Evolutionary conservation across 2,797 vertebrate species (phyloP), one percentile per base, ranked within the genome.

Genomic region (Channallabes apus): DNA sequence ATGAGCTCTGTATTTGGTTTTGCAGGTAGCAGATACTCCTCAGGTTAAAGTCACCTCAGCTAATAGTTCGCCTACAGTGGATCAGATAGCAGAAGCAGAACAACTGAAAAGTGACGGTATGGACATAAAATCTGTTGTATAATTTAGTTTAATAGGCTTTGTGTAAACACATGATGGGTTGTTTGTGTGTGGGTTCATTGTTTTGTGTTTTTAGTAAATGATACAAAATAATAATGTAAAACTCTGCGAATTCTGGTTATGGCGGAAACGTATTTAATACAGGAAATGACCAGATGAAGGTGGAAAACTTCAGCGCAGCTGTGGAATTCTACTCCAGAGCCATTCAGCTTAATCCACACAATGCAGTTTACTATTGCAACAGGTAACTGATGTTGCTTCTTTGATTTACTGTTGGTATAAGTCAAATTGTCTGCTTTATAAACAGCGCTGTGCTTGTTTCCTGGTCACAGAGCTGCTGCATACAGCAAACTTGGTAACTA

Each of bases 251-350:
- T 73, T 73, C 71, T 73, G 71, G 2, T 51, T 24, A 22, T 46
- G 46, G n/a, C 2, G 58, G 58, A 20, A 38, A 69, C 6, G 2
- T 79, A 24, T 86, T 75, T n/a, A 3, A 1, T 80, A 9, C 82
- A 99, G 98, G 98, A 4, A 99, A 99, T 0, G 97, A 99, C 78
- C 97, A 99, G 58, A 99, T 99, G 98, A 99, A 97, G 87, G 94
- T 95, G 22, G 98, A 99, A 12, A 98, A 99, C 90, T 99, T 96
- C 0, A 94, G 95, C 51, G 96, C 96, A 0, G 98, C 98, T 0
- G 95, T 99, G n/a, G 95, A 95, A 75, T 97, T 97, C 89, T 99
- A 99, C 61, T 96, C 96, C 0, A 97, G 96, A 93, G 98, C 98
- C 82, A 98, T 99, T 7, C 93, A 96, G 67, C 89, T 98, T 67